Percentiles rank a stretch among this genome's conserved stretches.
These are phyloP conservation scores for Dendronephthya gigantea DNA, from an alignment of 64 coral and sea anemone genomes.

Conservation along the genomic window DNA sequence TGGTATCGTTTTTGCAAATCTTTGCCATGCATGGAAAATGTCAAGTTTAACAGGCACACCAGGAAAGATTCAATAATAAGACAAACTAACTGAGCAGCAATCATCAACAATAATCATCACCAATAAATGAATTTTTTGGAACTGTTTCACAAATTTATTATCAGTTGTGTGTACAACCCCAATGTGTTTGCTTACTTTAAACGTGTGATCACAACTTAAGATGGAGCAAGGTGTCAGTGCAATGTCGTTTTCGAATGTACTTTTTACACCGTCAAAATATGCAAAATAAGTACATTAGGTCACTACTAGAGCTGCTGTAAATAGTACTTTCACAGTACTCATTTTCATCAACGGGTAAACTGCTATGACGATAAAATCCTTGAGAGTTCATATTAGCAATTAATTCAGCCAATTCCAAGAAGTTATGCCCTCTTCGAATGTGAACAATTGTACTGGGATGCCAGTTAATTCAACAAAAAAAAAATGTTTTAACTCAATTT, in stretches of 20 bases:
- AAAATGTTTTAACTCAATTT: no score
- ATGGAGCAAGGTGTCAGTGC: background rate
- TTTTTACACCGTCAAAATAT: constrained; percentile 8
- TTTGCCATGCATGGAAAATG: constrained; percentile 52
- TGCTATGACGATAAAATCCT: background rate
- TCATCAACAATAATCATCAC: constrained; percentile 57
- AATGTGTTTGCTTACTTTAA: constrained; percentile 27
- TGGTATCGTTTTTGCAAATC: constrained; percentile 46
- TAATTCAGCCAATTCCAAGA: constrained; percentile 25
- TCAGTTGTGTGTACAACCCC: background rate
- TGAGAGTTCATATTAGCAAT: constrained; percentile 23
- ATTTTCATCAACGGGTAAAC: background rate
- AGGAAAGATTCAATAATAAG: constrained; percentile 58
- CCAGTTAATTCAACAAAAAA: no score
- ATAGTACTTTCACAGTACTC: constrained; percentile 3
- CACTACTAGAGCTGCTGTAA: constrained; percentile 25
- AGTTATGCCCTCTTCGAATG: constrained; percentile 29
- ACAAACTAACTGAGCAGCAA: constrained; percentile 47
- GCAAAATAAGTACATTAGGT: constrained; percentile 35
- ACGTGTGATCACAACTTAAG: constrained; percentile 21
- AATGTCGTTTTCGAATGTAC: background rate
- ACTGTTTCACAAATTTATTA: constrained; percentile 8
- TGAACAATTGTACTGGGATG: no score
- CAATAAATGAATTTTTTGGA: constrained; percentile 26
- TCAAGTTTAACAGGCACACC: constrained; percentile 40